phyloP scores from a whole-genome alignment of 2,888 invertebrate species.

The Xestia ashworthii region DNA sequence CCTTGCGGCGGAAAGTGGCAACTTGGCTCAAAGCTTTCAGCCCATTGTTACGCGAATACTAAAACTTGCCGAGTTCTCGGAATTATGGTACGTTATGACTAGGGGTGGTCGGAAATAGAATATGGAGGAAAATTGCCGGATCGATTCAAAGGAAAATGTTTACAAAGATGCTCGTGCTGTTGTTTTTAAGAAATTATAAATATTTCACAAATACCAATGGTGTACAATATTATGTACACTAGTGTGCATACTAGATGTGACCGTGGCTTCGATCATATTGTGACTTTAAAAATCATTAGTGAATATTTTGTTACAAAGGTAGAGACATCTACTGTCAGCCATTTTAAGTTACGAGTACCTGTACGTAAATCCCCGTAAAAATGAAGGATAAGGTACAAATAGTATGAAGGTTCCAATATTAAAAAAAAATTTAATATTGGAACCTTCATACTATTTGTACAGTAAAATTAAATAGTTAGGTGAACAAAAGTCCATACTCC shows the following conservation, averaged over 20 bases:
- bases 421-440: background rate
- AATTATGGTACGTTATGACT: constrained; percentile 2
- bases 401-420: no score
- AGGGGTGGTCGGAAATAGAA: constrained; percentile 35
- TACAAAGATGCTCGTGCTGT: background rate
- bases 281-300: background rate
- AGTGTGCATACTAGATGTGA: background rate
- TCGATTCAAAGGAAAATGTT: background rate
- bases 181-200: background rate
- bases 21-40: constrained; percentile 32
- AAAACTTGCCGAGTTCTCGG: constrained; percentile 29
- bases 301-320: background rate
- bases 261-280: background rate
- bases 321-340: background rate
- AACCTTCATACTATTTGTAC: background rate
- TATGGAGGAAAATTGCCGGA: background rate
- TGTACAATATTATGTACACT: background rate
- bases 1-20: constrained; percentile 17
- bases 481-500: background rate
- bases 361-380: background rate
- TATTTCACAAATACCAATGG: background rate
- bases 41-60: constrained; percentile 27
- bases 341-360: background rate
- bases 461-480: background rate
- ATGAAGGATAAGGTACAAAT: background rate